These are phyloP conservation scores for Sebastes itinus DNA, from an alignment of 2,797 vertebrate genomes.

Conservation along the genomic window DNA sequence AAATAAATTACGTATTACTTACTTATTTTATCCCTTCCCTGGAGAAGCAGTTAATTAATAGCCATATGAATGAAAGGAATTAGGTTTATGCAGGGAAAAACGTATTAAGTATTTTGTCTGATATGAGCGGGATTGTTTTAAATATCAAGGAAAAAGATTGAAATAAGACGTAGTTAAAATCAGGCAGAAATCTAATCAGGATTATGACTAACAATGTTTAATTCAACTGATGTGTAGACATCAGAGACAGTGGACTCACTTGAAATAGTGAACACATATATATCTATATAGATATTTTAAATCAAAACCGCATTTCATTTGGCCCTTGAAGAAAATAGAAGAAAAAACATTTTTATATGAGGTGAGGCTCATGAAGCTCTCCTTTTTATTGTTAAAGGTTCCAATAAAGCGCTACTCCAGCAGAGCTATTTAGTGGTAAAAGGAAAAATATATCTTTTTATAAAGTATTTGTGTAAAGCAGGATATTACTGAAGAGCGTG, in stretches of 20 bases:
- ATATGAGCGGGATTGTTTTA: background rate
- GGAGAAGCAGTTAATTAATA: background rate
- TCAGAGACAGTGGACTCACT: background rate
- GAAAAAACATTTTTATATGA: background rate
- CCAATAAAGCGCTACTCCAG: background rate
- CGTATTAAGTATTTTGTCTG: background rate
- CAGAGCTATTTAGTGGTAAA: background rate
- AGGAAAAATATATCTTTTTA: background rate
- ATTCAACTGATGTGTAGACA: background rate
- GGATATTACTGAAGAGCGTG: background rate
- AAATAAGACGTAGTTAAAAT: background rate
- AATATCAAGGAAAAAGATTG: background rate
- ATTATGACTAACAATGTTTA: no score
- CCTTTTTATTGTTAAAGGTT: background rate
- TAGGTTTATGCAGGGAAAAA: background rate
- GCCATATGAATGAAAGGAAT: background rate
- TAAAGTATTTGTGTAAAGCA: slow-evolving; percentile 1
- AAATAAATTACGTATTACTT: background rate
- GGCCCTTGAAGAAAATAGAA: background rate
- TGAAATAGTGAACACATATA: background rate
- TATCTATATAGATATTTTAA: background rate
- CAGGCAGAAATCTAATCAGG: no score
- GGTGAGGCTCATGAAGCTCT: background rate
- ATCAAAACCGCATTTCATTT: background rate
- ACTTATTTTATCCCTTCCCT: background rate